Percentiles rank a stretch among this genome's conserved stretches.
Conservation (phyloP, 2,113 vertebrate genomes). For the Perognathus longimembris region DNA sequence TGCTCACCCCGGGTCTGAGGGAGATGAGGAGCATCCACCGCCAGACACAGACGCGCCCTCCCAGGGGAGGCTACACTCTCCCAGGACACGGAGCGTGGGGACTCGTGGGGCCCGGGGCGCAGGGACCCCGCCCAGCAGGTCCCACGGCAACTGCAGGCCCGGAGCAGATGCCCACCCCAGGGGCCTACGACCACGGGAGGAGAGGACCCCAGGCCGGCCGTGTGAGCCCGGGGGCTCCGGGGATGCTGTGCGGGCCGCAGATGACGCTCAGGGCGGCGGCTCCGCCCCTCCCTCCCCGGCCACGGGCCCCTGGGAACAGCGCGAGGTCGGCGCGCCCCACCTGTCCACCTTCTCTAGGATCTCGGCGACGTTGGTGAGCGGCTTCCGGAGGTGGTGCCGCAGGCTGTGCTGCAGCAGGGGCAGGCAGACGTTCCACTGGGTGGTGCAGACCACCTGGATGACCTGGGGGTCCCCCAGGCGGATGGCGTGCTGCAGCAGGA, state of each 20-base stretch:
- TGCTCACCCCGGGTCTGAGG: not conserved
- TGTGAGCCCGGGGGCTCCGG: too few species aligned
- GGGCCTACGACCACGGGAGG: too few species aligned
- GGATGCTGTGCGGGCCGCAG: too few species aligned
- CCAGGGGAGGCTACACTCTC: too few species aligned
- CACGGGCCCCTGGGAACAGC: not conserved
- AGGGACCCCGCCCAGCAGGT: not conserved
- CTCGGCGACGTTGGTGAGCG: conserved; percentile 86
- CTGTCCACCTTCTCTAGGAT: conserved; percentile 92
- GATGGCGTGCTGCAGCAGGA: conserved; percentile 86
- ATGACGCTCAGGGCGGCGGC: not conserved
- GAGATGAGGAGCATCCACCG: not conserved
- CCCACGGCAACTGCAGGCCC: too few species aligned
- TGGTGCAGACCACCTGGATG: conserved; percentile 90
- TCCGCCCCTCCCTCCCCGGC: not conserved
- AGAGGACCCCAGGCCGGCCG: too few species aligned
- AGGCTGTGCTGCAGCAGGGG: conserved; percentile 92
- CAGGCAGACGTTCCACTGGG: conserved; percentile 92
- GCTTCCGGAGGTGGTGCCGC: conserved; percentile 84
- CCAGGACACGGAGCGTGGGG: not conserved
- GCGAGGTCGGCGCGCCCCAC: conserved; percentile 75
- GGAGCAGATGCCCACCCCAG: too few species aligned
- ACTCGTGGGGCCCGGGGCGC: too few species aligned
- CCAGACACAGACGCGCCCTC: too few species aligned
- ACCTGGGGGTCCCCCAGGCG: conserved; percentile 83